Evolutionary conservation across 2,113 vertebrate genomes (phyloP).

Genomic region (Pampusana beccarii): DNA sequence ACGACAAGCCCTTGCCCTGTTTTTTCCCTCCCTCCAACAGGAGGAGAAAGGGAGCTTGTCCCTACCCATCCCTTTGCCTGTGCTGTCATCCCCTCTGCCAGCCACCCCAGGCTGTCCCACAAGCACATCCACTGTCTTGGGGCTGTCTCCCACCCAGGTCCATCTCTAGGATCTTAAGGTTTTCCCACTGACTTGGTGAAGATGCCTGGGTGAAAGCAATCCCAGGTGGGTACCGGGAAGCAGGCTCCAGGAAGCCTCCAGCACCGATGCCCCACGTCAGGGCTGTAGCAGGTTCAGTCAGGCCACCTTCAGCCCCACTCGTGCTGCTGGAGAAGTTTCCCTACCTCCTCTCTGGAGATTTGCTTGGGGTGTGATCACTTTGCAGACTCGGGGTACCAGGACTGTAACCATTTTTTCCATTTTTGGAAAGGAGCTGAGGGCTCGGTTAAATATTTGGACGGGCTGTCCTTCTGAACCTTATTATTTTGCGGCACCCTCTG

Average conservation of each 20-base stretch:
- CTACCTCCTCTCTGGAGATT: not conserved
- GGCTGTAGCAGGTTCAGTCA: not conserved
- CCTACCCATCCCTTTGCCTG: not conserved
- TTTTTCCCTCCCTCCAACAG: not conserved
- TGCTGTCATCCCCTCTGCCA: not conserved
- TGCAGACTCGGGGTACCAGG: not conserved
- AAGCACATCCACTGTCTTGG: accelerated
- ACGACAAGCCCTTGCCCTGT: not conserved
- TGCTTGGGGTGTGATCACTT: not conserved
- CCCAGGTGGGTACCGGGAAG: not conserved
- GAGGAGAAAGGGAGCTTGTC: not conserved
- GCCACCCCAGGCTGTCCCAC: accelerated
- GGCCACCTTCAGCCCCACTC: not conserved
- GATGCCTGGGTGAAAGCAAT: not conserved
- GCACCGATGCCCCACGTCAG: not conserved
- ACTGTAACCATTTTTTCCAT: not conserved
- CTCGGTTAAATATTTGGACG: not conserved
- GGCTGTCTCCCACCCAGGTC: not conserved
- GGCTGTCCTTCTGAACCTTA: not conserved
- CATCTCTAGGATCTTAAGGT: not conserved
- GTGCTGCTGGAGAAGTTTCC: not conserved
- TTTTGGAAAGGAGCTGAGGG: not conserved
- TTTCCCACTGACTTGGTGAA: not conserved
- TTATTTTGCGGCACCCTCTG: not conserved
- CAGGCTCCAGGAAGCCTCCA: not conserved